Evolutionary conservation across 2,113 vertebrate species (phyloP).

Genomic region (Sphaerodactylus townsendi): DNA sequence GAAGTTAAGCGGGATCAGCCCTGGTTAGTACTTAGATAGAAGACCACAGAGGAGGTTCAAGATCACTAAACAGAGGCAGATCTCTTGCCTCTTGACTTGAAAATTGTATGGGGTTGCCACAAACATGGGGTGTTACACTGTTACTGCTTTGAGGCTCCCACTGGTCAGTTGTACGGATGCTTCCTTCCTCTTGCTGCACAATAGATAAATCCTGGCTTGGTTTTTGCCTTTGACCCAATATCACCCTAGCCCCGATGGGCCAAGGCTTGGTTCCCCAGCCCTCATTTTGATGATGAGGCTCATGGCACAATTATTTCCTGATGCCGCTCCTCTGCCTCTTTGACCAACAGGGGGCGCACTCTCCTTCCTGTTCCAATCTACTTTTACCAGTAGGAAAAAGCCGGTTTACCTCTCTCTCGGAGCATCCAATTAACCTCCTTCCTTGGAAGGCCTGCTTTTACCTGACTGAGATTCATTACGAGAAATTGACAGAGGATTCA

Average conservation of each 20-base stretch:
- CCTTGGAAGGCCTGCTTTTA: background rate
- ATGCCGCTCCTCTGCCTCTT: background rate
- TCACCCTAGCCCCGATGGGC: background rate
- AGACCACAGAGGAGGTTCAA: too few species aligned
- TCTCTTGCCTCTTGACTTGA: too few species aligned
- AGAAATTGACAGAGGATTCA: background rate
- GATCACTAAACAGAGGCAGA: too few species aligned
- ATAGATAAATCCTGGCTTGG: background rate
- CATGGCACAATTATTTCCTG: background rate
- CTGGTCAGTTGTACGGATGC: background rate
- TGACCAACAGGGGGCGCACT: background rate
- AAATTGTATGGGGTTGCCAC: too few species aligned
- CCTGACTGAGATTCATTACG: background rate
- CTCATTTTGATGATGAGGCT: background rate
- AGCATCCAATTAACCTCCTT: background rate
- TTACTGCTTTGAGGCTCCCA: background rate
- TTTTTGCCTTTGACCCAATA: background rate
- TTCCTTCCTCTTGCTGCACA: background rate
- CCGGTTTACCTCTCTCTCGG: background rate
- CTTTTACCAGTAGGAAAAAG: background rate
- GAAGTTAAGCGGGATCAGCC: too few species aligned
- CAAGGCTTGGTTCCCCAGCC: background rate
- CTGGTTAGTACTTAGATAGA: too few species aligned
- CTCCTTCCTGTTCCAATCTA: background rate
- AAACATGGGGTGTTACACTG: background rate